A percentile compares a stretch with the other conserved stretches of the same genome.
Evolutionary conservation across 2,797 vertebrate species (phyloP).

Genomic region (Champsocephalus gunnari): DNA sequence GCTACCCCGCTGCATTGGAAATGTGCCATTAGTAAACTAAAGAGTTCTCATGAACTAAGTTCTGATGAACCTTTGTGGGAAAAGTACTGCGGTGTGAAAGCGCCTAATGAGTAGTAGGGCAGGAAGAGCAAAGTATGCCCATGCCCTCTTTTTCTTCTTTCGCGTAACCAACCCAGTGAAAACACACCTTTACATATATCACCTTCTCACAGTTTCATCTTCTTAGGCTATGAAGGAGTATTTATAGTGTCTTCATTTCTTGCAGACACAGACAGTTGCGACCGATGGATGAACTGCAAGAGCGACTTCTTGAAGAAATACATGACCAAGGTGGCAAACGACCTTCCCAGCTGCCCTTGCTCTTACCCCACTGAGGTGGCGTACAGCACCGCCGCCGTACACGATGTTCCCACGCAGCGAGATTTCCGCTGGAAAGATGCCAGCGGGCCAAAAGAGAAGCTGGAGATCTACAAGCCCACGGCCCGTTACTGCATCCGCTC

Average conservation of each 20-base stretch:
- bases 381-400: constrained; percentile 89
- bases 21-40: too few species aligned
- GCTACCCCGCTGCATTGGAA: too few species aligned
- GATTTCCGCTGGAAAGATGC: constrained; percentile 94
- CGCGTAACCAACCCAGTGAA: constrained; percentile 47
- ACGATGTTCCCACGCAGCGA: constrained; percentile 83
- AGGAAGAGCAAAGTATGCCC: constrained; percentile 40
- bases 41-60: too few species aligned
- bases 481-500: constrained; percentile 94
- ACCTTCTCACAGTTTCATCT: constrained; percentile 22
- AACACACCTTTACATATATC: constrained; percentile 27
- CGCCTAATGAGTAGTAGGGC: constrained; percentile 35
- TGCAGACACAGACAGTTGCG: constrained; percentile 94
- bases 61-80: too few species aligned
- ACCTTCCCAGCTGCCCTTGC: constrained; percentile 96
- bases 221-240: background rate
- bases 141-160: constrained; percentile 33
- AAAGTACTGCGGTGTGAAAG: too few species aligned
- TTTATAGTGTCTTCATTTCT: constrained; percentile 41
- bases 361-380: constrained; percentile 91
- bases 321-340: constrained; percentile 89
- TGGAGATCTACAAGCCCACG: constrained; percentile 95
- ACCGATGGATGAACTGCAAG: constrained; percentile 97
- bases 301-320: constrained; percentile 95
- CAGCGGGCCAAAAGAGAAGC: constrained; percentile 91